phyloP scores from a whole-genome alignment of 2,113 vertebrate genomes.

The Heterotilapia buettikoferi region DNA sequence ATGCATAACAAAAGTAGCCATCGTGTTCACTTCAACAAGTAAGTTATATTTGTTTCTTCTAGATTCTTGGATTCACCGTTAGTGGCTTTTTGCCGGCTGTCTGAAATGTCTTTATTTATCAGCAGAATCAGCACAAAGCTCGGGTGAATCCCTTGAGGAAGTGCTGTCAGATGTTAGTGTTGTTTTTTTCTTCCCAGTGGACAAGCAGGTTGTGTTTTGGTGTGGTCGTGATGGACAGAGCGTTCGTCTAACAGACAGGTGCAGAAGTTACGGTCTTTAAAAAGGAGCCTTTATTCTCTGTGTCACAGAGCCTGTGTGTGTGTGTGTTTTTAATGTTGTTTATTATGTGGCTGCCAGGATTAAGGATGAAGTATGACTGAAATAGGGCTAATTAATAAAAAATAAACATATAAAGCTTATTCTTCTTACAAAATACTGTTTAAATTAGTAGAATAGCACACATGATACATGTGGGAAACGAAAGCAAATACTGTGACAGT shows the following conservation, averaged over 20 bases:
- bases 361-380: not conserved
- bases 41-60: not conserved
- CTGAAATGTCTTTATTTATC: not conserved
- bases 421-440: not conserved
- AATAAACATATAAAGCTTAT: not conserved
- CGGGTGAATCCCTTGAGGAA: constrained; percentile 13
- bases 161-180: constrained; percentile 4
- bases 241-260: not conserved
- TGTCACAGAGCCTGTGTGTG: not conserved
- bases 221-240: not conserved
- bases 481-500: not conserved
- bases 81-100: not conserved
- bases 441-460: not conserved
- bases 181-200: constrained; percentile 5
- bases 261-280: constrained; percentile 10
- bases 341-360: not conserved
- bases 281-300: constrained; percentile 38
- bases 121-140: not conserved
- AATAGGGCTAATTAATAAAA: not conserved
- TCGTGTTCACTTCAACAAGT: not conserved
- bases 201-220: not conserved
- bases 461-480: not conserved
- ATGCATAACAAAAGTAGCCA: not conserved
- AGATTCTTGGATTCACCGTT: not conserved
- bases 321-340: not conserved